A percentile compares a stretch with the other conserved stretches of the same genome.
Conservation (phyloP, 2,797 vertebrate genomes). For the Remorina albescens region DNA sequence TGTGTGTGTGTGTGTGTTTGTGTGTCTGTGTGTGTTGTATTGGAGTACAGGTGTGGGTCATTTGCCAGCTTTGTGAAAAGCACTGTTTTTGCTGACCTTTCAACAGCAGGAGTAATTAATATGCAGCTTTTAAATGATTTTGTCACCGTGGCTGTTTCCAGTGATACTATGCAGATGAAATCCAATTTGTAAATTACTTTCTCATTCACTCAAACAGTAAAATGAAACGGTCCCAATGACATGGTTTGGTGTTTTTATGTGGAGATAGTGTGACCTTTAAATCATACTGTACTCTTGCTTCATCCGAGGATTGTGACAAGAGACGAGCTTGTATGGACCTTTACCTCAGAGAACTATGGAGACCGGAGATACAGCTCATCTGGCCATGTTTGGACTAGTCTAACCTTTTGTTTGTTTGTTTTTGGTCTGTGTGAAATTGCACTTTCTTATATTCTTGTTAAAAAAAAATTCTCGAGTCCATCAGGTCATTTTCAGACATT, state of each 20-base stretch:
- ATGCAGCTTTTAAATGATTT: conserved; percentile 44
- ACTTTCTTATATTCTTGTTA: too few species aligned
- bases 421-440: too few species aligned
- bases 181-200: conserved; percentile 28
- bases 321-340: too few species aligned
- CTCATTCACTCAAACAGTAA: neutral
- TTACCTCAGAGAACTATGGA: too few species aligned
- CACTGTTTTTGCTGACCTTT: conserved; percentile 59
- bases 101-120: conserved; percentile 63
- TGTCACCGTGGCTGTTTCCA: conserved; percentile 47
- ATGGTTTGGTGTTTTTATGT: neutral
- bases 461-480: too few species aligned
- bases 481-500: too few species aligned
- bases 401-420: too few species aligned
- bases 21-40: conserved; percentile 20
- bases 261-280: neutral
- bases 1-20: conserved; percentile 8
- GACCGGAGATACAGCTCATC: too few species aligned
- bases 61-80: conserved; percentile 58
- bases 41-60: conserved; percentile 65
- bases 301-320: too few species aligned
- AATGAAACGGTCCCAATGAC: neutral
- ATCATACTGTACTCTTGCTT: too few species aligned
- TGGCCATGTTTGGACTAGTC: too few species aligned
- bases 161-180: conserved; percentile 13